Base-by-base conservation (phyloP, 2,113 vertebrate species). In the Ursus arctos region DNA sequence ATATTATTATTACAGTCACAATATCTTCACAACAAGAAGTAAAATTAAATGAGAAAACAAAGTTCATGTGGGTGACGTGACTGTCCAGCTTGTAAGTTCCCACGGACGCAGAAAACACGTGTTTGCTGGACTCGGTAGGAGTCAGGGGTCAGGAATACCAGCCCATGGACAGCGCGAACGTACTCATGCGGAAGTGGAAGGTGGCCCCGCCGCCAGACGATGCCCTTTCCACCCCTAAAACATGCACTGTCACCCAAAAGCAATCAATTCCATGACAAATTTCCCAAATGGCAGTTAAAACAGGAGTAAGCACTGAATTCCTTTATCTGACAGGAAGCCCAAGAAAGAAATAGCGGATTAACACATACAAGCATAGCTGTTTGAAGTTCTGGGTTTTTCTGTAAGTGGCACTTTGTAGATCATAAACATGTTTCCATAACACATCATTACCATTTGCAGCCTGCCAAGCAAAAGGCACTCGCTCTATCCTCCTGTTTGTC, bases 21-120 rank as follows among this genome's bases (percentile, higher is more conserved):
- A 53, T 18, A 1, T 81, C 11, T 36, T 55, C 36, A 1, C 21
- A 26, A 74, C 10, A 90, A 65, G 36, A 90, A 71, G 40, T 21
- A 28, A 79, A 85, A 28, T 57, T 53, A 69, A 94, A 16, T n/a
- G 26, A 33, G 59, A 71, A 91, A 36, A 77, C 0, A 51, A 76
- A 22, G 53, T 22, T 16, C 65, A 57, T 8, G 9, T 13, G 63
- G 55, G 40, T 71, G 55, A 13, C 2, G 0, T 6, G n/a, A 11
- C 15, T 26, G 4, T 36, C 80, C 12, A 0, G 47, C 6, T 7
- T 18, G 16, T 9, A 16, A 6, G 83, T n/a, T 69, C 12, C 12
- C 2, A 47, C 0, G 4, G 36, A n/a, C 0, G 22, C 1, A 55
- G 18, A 1, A 11, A 6, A 0, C 4, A 1, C 1, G 8, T 7